Evolutionary conservation across 2,888 invertebrate genomes (phyloP), one percentile per base, ranked within the genome.

Genomic region (Antheraea yamamai): DNA sequence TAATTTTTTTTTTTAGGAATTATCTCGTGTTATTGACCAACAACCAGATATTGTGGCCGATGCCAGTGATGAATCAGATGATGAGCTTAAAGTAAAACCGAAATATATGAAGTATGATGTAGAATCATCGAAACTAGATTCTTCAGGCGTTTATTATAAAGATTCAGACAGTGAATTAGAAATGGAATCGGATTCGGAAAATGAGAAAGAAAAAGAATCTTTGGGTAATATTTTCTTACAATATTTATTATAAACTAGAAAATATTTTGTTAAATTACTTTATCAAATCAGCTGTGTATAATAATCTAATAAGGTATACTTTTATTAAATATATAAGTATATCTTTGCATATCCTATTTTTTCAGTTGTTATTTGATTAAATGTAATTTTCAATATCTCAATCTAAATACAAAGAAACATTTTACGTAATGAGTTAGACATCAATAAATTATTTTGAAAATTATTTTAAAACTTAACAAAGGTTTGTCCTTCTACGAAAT

Each of bases 81-180:
- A 96, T 79, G 95, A 95, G 79, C 80, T 92, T 2, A 94, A 92
- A 83, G 84, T 91, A 12, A 94, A 95, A 83, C 92, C 93, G 10
- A 96, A 96, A 85, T 96, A 91, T 84, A 88, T 95, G 18, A 95
- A 94, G 79, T 97, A 97, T 87, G 96, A 96, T 75, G 97, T 97
- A 80, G 97, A 96, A 72, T 84, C 91, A 66, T 95, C 96, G 16
- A 96, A 96, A 84, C 90, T 97, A 76, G 96, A 97, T 81, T 97
- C 97, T 78, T 96, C 96, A 52, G 97, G 97, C 26, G 90, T 96
- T 30, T 97, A 96, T 86, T 97, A 97, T 82, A 96, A 94, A 79
- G 96, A 96, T 86, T 96, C 96, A 0, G 96, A 96, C 81, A 96
- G 96, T 82, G 96, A 96, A 85, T 81, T 96, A 6, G 96, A 96